Conservation (phyloP, 2,888 invertebrate species). For the Arrhopalites spinosus region DNA sequence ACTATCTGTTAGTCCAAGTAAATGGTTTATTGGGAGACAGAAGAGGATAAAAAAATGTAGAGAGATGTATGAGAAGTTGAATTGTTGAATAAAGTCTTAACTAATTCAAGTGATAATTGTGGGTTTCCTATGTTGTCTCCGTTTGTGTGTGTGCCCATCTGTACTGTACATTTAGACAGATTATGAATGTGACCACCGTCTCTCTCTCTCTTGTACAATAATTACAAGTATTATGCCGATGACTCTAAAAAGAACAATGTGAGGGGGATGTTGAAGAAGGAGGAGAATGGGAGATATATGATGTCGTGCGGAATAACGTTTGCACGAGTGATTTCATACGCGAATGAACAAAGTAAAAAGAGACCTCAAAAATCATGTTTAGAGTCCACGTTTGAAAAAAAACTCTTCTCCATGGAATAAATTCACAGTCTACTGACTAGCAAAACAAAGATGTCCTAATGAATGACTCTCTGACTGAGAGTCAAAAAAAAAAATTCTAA, state of each 20-base stretch:
- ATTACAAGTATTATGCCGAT: slow-evolving; percentile 40
- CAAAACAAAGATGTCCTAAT: slow-evolving; percentile 51
- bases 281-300: slow-evolving; percentile 33
- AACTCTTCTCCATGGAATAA: slow-evolving; percentile 40
- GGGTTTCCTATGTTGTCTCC: slow-evolving; percentile 24
- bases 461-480: slow-evolving; percentile 47
- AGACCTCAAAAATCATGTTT: slow-evolving; percentile 42
- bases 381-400: slow-evolving; percentile 38
- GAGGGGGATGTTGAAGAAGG: slow-evolving; percentile 25
- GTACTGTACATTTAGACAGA: slow-evolving; percentile 33
- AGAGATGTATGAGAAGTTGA: background rate
- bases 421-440: slow-evolving; percentile 48
- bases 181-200: slow-evolving; percentile 38
- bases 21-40: background rate
- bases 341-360: slow-evolving; percentile 50
- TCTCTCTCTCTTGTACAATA: slow-evolving; percentile 11
- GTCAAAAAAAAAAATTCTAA: too few species aligned
- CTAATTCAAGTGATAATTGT: slow-evolving; percentile 38
- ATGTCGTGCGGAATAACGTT: slow-evolving; percentile 46
- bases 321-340: slow-evolving; percentile 52
- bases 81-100: slow-evolving; percentile 35
- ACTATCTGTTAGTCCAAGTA: background rate
- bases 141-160: slow-evolving; percentile 22
- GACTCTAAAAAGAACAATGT: slow-evolving; percentile 35
- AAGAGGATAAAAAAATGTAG: background rate